Conservation (phyloP, 2,888 invertebrate genomes). For the Dicyrtoma fusca region DNA sequence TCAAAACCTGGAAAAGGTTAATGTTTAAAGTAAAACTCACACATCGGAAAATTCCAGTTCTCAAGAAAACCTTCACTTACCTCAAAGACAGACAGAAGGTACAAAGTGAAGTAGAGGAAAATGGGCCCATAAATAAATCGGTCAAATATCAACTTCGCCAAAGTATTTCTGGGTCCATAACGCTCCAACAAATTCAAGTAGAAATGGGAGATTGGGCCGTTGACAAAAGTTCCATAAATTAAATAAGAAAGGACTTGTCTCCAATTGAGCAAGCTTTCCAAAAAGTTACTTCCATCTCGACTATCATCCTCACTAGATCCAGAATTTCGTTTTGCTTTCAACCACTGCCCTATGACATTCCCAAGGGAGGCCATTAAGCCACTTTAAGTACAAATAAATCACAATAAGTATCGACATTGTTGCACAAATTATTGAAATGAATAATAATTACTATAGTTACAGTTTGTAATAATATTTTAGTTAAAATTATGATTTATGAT, state of each 20-base stretch:
- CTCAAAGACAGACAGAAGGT: conserved; percentile 24
- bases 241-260: conserved; percentile 14
- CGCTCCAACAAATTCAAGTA: conserved; percentile 22
- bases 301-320: neutral
- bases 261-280: neutral
- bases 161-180: conserved; percentile 25
- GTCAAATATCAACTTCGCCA: conserved; percentile 30
- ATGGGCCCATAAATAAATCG: conserved; percentile 35
- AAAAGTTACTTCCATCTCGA: neutral
- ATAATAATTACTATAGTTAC: too few species aligned
- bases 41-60: too few species aligned
- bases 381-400: too few species aligned
- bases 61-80: conserved; percentile 15
- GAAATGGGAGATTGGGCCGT: conserved; percentile 33
- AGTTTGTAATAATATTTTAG: too few species aligned
- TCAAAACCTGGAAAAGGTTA: too few species aligned
- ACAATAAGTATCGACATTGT: too few species aligned
- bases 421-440: too few species aligned
- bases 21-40: too few species aligned
- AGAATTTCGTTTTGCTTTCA: neutral
- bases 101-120: conserved; percentile 20
- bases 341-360: conserved; percentile 27
- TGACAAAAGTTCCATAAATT: conserved; percentile 20
- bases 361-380: conserved; percentile 31
- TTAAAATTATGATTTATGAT: too few species aligned